Evolutionary conservation across 2,113 vertebrate species (phyloP), one percentile per base, ranked within the genome.

Genomic region (Bufo gargarizans): DNA sequence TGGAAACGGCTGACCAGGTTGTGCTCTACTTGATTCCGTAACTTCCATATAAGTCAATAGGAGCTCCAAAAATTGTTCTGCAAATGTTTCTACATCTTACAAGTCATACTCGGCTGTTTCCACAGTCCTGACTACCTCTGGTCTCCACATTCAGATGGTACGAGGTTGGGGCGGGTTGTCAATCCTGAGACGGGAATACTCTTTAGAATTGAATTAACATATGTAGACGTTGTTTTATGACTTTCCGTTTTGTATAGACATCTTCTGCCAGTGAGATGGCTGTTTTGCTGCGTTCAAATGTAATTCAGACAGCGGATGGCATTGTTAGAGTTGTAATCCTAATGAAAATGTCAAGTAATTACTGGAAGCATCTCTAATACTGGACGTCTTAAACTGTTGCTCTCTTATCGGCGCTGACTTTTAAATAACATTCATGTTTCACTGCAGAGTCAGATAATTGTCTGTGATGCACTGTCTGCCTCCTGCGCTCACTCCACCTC

Each of bases 291-390:
- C 16, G 1, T 56, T 49, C 43, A 55, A 77, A 56, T 69, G 11
- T n/a, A 69, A n/a, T 71, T 71, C 81, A 12, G 50, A 58, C 50
- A 22, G 50, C 49, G 45, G 63, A 81, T 56, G 61, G 22, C 61
- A 45, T 82, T 82, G 67, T 47, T 61, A 53, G 67, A 43, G 59
- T 61, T 19, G 69, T 74, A 63, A 82, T 82, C 67, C 79, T 88
- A 76, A 88, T 82, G 86, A 88, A 82, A 88, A 88, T 88, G 79
- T 88, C 86, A 88, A 82, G 86, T 78, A 88, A 87, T 82, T 82
- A 88, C 86, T 50, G 71, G 55, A 50, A 76, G 69, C 50, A 43
- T 82, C 67, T 61, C 55, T 1, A 71, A 71, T 65, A 71, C 33
- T 65, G 50, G 77, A 45, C 17, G n/a, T 45, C 86, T 61, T 81